A percentile compares a stretch with the other conserved stretches of the same genome.
Evolutionary conservation across 1,140 invertebrate genomes (phyloP).

Genomic region (Drosophila nikananu): DNA sequence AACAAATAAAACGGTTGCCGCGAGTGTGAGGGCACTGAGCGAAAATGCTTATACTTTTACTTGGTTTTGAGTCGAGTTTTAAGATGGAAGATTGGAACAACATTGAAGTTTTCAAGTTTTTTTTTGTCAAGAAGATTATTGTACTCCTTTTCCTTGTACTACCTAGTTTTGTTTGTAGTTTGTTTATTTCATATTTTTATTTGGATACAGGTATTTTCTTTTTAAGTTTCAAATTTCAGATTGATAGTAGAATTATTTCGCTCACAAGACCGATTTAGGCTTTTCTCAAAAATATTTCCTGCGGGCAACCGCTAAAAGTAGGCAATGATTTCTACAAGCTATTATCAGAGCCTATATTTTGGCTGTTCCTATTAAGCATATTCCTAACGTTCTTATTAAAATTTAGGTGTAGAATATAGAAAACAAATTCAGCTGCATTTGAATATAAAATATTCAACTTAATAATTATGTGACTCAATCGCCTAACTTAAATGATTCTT

Average conservation of each 20-base stretch:
- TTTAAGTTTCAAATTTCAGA: accelerated
- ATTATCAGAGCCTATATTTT: background rate
- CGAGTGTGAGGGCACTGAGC: constrained; percentile 32
- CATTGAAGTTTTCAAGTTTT: background rate
- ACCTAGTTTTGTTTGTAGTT: background rate
- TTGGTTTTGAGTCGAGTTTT: background rate
- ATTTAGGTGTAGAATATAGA: background rate
- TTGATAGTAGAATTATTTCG: background rate
- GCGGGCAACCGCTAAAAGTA: background rate
- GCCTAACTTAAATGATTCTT: background rate
- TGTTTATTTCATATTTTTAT: background rate
- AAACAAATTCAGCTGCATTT: background rate
- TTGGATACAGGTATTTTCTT: too few species aligned
- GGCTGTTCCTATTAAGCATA: background rate
- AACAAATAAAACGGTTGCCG: constrained; percentile 68
- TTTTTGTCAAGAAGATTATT: too few species aligned
- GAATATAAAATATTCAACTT: background rate
- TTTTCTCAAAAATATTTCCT: too few species aligned
- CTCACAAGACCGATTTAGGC: background rate
- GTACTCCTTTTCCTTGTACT: too few species aligned
- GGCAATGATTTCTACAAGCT: background rate
- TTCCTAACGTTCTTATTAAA: background rate
- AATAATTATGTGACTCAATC: background rate
- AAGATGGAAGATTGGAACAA: too few species aligned
- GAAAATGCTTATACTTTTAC: background rate